Conservation (phyloP, 2,113 vertebrate species). For the Archilochus colubris region DNA sequence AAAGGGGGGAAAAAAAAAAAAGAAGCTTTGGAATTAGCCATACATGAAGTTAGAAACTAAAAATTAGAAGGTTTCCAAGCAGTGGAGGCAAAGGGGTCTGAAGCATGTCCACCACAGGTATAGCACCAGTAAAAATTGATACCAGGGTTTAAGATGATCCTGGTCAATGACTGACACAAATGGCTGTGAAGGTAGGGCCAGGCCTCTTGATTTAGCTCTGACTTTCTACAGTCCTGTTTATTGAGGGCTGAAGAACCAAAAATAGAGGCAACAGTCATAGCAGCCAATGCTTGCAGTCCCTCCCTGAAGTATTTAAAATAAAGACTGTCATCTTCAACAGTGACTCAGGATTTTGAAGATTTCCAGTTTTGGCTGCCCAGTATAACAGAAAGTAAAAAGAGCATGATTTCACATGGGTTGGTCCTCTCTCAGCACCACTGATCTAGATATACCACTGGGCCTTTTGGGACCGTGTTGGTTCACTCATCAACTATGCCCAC, state of each 20-base stretch:
- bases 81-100: neutral
- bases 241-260: neutral
- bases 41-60: neutral
- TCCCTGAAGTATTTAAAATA: neutral
- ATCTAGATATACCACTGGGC: neutral
- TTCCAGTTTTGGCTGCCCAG: neutral
- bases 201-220: conserved; percentile 36
- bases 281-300: neutral
- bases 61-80: neutral
- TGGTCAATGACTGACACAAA: conserved; percentile 26
- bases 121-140: neutral
- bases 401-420: neutral
- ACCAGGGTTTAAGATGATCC: neutral
- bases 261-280: neutral
- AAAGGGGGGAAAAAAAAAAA: no score
- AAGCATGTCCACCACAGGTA: neutral
- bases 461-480: neutral
- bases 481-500: neutral
- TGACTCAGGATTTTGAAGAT: neutral
- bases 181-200: neutral
- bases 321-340: neutral
- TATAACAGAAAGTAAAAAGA: neutral
- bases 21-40: neutral
- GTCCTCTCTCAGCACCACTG: neutral
- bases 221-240: conserved; percentile 35